Percentiles rank a stretch among this genome's conserved stretches.
These are phyloP conservation scores for Eupithecia pulchellata DNA, from an alignment of 2,888 invertebrate species.

Conservation along the genomic window DNA sequence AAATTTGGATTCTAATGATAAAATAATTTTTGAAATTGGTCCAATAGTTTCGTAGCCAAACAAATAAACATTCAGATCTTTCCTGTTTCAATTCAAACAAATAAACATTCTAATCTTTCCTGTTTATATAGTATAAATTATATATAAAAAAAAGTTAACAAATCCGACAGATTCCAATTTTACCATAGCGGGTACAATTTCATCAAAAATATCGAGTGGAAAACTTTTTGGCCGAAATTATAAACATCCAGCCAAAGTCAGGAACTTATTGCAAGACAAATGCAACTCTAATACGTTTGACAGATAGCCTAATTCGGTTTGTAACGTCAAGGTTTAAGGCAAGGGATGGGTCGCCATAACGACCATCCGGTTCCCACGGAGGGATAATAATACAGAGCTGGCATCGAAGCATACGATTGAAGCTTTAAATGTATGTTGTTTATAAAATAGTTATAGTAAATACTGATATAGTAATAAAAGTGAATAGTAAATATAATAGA, in stretches of 20 bases:
- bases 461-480: not conserved
- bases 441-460: too few relatives aligned
- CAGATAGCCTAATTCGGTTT: constrained; percentile 17
- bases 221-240: constrained; percentile 23
- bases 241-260: constrained; percentile 15
- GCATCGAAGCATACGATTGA: not conserved
- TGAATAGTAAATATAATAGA: too few relatives aligned
- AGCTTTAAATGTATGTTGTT: too few relatives aligned
- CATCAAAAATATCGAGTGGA: constrained; percentile 13
- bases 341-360: constrained; percentile 40
- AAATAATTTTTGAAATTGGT: too few relatives aligned
- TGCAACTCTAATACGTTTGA: constrained; percentile 6
- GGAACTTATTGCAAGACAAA: constrained; percentile 6
- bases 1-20: too few relatives aligned
- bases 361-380: constrained; percentile 41
- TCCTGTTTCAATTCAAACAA: too few relatives aligned
- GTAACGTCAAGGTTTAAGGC: constrained; percentile 16
- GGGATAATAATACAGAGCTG: constrained; percentile 49
- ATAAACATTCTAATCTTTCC: too few relatives aligned
- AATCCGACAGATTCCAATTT: constrained; percentile 15
- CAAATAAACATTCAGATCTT: too few relatives aligned
- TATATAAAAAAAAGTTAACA: too few relatives aligned
- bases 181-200: not conserved
- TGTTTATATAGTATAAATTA: too few relatives aligned
- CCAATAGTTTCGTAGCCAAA: too few relatives aligned